Evolutionary conservation across 2,797 vertebrate genomes (phyloP), one percentile per base, ranked within the genome.

Genomic region (Rachycentron canadum): DNA sequence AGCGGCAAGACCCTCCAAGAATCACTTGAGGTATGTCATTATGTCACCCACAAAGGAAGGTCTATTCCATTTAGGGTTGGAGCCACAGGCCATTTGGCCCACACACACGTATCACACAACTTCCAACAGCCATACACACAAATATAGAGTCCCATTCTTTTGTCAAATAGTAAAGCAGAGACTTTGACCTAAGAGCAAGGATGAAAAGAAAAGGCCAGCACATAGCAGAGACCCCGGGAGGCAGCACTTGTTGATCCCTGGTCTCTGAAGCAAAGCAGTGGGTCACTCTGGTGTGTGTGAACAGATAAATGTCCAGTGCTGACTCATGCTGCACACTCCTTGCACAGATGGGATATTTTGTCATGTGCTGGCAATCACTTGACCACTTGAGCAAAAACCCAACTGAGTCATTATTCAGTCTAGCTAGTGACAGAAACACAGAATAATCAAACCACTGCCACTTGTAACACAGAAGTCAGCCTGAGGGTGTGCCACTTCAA

Each of bases 31-130:
- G 85, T 89, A 91, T 86, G 87, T 91, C 88, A 91, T 94, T 93
- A 93, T 91, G 89, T 91, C 89, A 90, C 80, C 84, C 86, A 93
- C 89, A 94, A 93, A 91, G 77, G 81, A 87, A 81, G 79, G 75
- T 58, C 90, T 93, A 88, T 91, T 94, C 85, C 83, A 89, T 84
- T 89, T 89, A 88, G 87, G 85, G 72, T 72, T 84, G 76, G 84
- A 89, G 89, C 82, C 84, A 88, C 86, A 81, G 86, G 89, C 87
- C 82, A 78, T 84, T 89, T 87, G 86, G 86, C 89, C 79, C 87
- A 70, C 88, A 84, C 85, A 83, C 86, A 79, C 71, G 78, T 81
- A 86, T 88, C 85, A 68, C 90, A 82, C 62, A 79, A 85, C 86
- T 68, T 86, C 70, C 67, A 85, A 63, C 69, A 77, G 83, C 83